phyloP scores from a whole-genome alignment of 2,113 vertebrate species.

The Mobula birostris region DNA sequence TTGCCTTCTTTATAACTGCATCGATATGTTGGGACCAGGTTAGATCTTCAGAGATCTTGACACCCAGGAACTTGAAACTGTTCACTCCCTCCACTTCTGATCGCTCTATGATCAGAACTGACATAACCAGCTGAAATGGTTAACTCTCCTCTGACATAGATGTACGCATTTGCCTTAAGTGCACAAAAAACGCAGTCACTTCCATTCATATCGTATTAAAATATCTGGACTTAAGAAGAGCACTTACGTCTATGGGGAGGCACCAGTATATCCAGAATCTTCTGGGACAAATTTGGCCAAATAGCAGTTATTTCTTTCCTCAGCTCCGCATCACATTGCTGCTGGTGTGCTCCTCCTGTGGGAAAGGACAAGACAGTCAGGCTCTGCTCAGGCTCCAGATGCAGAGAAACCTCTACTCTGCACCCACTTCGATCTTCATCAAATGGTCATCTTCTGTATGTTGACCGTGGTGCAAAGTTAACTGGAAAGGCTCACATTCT shows the following conservation, averaged over 20 bases:
- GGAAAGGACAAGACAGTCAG: background rate
- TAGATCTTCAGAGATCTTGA: too few species aligned
- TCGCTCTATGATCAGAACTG: too few species aligned
- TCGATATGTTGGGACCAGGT: too few species aligned
- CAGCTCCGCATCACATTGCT: constrained; percentile 76
- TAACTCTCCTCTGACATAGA: too few species aligned
- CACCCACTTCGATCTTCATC: background rate
- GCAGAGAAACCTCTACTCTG: background rate
- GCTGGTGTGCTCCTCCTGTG: constrained; percentile 76
- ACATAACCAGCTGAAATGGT: too few species aligned
- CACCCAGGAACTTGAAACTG: too few species aligned
- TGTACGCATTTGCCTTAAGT: too few species aligned
- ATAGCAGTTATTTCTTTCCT: constrained; percentile 82
- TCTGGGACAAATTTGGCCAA: constrained; percentile 88
- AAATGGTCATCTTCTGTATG: background rate
- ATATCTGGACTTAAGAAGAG: too few species aligned
- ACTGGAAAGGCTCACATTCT: background rate
- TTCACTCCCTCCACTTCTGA: too few species aligned
- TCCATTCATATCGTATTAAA: background rate
- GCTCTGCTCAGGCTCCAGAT: background rate
- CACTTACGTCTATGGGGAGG: constrained; percentile 85
- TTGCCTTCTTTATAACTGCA: too few species aligned
- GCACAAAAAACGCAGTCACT: background rate
- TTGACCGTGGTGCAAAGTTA: too few species aligned
- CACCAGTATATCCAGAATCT: constrained; percentile 84